Evolutionary conservation across 2,888 invertebrate species (phyloP).

Genomic region (Ametastegia equiseti): DNA sequence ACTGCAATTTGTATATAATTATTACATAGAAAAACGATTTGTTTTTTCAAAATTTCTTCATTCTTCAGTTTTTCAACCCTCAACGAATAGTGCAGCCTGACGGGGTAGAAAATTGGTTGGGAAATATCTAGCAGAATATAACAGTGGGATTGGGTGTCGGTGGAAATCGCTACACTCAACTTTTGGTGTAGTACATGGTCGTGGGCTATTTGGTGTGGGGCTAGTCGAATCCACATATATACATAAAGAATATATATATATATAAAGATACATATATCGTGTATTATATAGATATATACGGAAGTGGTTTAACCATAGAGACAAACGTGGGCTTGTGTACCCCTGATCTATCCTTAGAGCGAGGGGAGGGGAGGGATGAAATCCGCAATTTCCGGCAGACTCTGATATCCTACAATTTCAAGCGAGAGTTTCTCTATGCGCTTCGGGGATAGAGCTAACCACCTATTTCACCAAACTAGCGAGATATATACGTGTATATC

Average conservation of each 20-base stretch:
- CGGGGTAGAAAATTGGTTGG: background rate
- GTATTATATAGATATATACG: background rate
- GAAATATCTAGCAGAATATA: too few relatives aligned
- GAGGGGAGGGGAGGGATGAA: constrained; percentile 30
- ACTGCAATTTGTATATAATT: too few relatives aligned
- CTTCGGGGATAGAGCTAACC: constrained; percentile 2
- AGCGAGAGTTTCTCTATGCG: background rate
- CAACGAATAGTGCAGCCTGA: background rate
- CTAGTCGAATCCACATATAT: too few relatives aligned
- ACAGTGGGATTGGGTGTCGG: too few relatives aligned
- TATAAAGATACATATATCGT: background rate
- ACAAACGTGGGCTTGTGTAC: background rate
- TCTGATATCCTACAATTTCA: constrained; percentile 29
- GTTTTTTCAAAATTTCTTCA: too few relatives aligned
- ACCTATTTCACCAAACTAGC: background rate
- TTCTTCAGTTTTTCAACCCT: background rate
- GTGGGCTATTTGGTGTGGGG: too few relatives aligned
- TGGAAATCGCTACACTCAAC: too few relatives aligned
- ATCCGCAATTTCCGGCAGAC: constrained; percentile 42
- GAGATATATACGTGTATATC: background rate
- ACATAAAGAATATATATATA: too few relatives aligned
- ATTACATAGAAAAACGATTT: too few relatives aligned
- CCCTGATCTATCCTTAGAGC: constrained; percentile 12
- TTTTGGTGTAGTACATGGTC: too few relatives aligned
- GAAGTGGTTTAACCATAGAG: constrained; percentile 9